Percentiles rank a stretch among this genome's conserved stretches.
Evolutionary conservation across 2,113 vertebrate genomes (phyloP).

Genomic region (Lanius ludovicianus): DNA sequence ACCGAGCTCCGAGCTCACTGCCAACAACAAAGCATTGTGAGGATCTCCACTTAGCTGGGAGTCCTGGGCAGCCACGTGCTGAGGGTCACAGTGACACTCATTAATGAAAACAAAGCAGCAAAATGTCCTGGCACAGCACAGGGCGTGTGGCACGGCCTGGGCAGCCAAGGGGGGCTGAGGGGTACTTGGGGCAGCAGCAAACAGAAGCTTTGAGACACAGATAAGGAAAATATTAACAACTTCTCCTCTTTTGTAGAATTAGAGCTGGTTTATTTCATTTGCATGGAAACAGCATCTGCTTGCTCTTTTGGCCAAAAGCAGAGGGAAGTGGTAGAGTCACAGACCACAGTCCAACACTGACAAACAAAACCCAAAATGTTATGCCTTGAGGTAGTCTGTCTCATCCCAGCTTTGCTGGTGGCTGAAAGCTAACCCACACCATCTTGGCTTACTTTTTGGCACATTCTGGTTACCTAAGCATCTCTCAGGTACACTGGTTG

Average conservation of each 20-base stretch:
- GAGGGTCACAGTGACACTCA: constrained; percentile 7
- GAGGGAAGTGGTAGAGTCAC: not conserved
- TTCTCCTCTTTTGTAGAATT: not conserved
- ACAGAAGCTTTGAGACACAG: not conserved
- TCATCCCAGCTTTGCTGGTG: not conserved
- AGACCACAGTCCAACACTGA: not conserved
- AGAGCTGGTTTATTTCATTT: not conserved
- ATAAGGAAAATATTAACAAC: not conserved
- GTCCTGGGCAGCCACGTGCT: not conserved
- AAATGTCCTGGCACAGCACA: not conserved
- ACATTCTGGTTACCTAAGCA: not conserved
- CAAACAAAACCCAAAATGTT: not conserved
- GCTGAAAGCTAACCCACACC: not conserved
- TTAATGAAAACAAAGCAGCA: not conserved
- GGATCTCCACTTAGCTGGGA: not conserved
- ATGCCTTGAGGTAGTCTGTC: not conserved
- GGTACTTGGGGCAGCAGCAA: not conserved
- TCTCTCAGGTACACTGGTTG: not conserved
- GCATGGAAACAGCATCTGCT: not conserved
- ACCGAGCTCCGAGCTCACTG: constrained; percentile 2
- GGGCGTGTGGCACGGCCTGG: not conserved
- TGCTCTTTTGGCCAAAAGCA: not conserved
- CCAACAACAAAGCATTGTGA: constrained; percentile 17
- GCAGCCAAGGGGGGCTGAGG: not conserved
- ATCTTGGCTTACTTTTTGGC: not conserved